Percentiles rank a stretch among this genome's conserved stretches.
These are phyloP conservation scores for Eumaeus atala DNA, from an alignment of 1,140 invertebrate species.

Conservation along the genomic window DNA sequence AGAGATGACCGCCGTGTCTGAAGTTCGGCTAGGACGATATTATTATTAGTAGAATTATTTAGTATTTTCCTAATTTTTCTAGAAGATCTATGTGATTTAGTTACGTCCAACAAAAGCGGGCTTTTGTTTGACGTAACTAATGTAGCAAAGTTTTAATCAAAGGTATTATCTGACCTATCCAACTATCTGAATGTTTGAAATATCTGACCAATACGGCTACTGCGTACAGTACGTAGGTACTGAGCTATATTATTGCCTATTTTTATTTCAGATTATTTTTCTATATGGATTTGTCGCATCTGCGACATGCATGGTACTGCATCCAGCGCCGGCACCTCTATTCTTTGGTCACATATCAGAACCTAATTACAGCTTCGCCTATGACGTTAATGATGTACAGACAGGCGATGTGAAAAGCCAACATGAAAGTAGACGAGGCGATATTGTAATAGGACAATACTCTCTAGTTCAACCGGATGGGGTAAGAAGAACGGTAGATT, in stretches of 20 bases:
- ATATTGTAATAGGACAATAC: constrained; percentile 78
- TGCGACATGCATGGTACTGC: constrained; percentile 44
- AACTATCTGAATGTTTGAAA: neutral
- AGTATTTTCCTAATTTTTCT: too few species aligned
- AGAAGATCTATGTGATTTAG: too few species aligned
- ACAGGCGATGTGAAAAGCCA: constrained; percentile 71
- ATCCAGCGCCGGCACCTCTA: constrained; percentile 38
- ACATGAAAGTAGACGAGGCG: constrained; percentile 72
- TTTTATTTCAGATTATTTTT: constrained; percentile 37
- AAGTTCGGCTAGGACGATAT: too few species aligned
- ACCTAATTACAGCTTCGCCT: constrained; percentile 77
- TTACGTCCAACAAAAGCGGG: too few species aligned
- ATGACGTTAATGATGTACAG: constrained; percentile 78
- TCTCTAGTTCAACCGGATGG: constrained; percentile 80
- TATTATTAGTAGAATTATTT: too few species aligned
- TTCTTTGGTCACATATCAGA: constrained; percentile 33
- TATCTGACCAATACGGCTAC: neutral
- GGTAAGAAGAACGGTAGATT: constrained; percentile 78
- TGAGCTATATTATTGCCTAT: neutral
- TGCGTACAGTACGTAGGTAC: too few species aligned
- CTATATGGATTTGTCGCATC: constrained; percentile 43
- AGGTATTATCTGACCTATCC: too few species aligned
- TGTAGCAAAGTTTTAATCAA: too few species aligned
- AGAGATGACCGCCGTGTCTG: too few species aligned
- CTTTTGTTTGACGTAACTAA: too few species aligned